phyloP scores from a whole-genome alignment of 1,140 invertebrate species.

The Drosophila saltans region DNA sequence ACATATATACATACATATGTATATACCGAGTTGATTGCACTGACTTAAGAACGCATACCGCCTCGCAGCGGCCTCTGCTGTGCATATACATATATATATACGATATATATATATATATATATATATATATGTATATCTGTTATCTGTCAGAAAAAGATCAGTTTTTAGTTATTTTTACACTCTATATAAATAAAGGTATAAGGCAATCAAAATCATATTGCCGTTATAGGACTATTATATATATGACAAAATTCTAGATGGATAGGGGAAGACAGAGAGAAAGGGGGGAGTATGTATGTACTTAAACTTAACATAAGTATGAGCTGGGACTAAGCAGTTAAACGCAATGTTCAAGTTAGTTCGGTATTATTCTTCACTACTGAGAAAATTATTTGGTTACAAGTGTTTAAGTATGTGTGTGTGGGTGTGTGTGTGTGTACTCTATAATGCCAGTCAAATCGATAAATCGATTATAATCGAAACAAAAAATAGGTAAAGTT shows the following conservation, averaged over 20 bases:
- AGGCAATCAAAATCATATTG: background rate
- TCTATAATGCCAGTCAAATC: no score
- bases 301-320: no score
- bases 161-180: conserved; percentile 4
- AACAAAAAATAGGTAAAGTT: background rate
- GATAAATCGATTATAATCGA: background rate
- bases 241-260: background rate
- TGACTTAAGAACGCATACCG: conserved; percentile 73
- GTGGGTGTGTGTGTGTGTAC: no score
- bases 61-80: conserved; percentile 75
- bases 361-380: background rate
- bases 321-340: conserved; percentile 1
- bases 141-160: conserved; percentile 10
- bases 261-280: background rate
- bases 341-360: background rate
- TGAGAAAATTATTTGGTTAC: background rate
- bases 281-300: background rate
- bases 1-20: conserved; percentile 25
- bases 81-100: conserved; percentile 11
- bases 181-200: background rate
- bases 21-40: conserved; percentile 37
- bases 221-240: background rate
- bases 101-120: conserved; percentile 14
- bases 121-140: background rate
- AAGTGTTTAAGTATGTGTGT: no score